Conservation (phyloP, 1,140 invertebrate species). For the Lamellibrachia luymesi region DNA sequence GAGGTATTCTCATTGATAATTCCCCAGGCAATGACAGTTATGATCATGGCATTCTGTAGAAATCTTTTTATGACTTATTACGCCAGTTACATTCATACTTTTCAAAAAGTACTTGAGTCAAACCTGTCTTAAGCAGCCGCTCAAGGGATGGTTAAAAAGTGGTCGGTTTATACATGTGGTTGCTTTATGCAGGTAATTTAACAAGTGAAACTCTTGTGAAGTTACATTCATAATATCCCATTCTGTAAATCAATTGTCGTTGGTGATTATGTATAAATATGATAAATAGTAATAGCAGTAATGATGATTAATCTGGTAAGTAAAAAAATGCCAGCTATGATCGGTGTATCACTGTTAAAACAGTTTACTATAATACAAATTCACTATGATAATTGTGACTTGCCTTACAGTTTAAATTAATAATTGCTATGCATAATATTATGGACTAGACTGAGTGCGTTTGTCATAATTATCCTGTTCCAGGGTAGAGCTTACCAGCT, state of each 20-base stretch:
- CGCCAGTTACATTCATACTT: background rate
- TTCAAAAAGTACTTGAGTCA: background rate
- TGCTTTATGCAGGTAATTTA: background rate
- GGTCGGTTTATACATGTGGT: background rate
- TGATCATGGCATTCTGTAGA: background rate
- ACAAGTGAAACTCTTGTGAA: too few species aligned
- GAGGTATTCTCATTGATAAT: background rate
- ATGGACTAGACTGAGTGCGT: too few species aligned
- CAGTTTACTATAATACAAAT: constrained; percentile 6
- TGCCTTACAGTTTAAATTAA: background rate
- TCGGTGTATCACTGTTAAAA: constrained; percentile 2
- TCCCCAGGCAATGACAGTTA: background rate
- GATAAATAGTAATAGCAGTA: too few species aligned
- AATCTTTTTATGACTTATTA: background rate
- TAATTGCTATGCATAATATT: constrained; percentile 15
- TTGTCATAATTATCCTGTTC: background rate
- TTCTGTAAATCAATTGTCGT: too few species aligned
- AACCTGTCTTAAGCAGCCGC: too few species aligned
- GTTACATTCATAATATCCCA: background rate
- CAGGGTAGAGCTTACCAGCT: constrained; percentile 92
- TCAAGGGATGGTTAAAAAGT: too few species aligned
- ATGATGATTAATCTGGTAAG: too few species aligned
- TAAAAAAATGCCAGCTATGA: background rate
- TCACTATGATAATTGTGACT: background rate
- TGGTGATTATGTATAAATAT: too few species aligned